phyloP scores from a whole-genome alignment of 2,888 invertebrate genomes.

The Cantharis flavilabris region DNA sequence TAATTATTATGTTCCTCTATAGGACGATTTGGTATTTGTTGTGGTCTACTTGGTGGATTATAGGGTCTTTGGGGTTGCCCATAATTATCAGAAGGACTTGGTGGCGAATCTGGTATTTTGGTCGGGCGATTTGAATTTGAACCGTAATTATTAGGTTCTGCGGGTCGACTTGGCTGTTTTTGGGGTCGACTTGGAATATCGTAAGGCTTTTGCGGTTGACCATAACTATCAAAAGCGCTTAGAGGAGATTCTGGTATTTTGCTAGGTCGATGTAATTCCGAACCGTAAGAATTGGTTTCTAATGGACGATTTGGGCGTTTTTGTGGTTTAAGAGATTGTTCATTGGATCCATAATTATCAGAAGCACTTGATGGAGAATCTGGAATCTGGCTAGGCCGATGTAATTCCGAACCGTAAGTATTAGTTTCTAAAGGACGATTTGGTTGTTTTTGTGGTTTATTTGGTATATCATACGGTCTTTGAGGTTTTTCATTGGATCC shows the following conservation, averaged over 20 bases:
- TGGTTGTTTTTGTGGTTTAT: constrained; percentile 7
- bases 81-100: not conserved
- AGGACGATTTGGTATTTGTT: not conserved
- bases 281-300: not conserved
- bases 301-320: constrained; percentile 3
- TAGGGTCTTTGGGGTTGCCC: not conserved
- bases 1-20: not conserved
- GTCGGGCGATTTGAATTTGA: constrained; percentile 16
- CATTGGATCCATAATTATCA: not conserved
- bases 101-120: not conserved
- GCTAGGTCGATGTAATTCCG: not conserved
- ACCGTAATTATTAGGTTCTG: constrained; percentile 15
- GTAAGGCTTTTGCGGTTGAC: not conserved
- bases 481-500: not conserved
- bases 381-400: not conserved
- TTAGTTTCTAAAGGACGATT: constrained; percentile 2
- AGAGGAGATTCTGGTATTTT: not conserved
- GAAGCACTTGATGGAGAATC: not conserved
- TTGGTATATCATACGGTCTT: not conserved
- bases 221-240: not conserved
- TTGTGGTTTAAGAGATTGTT: not conserved
- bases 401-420: not conserved
- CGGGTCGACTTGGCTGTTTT: not conserved
- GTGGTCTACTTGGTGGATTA: not conserved
- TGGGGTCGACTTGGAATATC: not conserved